phyloP scores from a whole-genome alignment of 2,888 invertebrate genomes.

The Drosophila hamatofila region DNA sequence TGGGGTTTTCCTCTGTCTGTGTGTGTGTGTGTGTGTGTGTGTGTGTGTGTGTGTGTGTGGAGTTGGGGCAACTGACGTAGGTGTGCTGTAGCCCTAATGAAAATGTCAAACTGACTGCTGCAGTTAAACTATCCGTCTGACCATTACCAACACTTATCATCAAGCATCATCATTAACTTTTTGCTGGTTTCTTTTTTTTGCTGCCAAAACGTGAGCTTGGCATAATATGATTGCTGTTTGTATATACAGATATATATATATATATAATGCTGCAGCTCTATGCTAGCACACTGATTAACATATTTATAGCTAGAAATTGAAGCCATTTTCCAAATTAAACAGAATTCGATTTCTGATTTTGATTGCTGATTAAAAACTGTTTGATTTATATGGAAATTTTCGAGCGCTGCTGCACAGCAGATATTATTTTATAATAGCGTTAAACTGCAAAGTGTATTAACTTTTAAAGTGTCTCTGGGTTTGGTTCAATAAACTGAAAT shows the following conservation, averaged over 20 bases:
- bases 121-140: conserved; percentile 33
- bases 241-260: not conserved
- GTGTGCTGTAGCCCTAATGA: conserved; percentile 31
- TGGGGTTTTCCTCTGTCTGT: not conserved
- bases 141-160: conserved; percentile 27
- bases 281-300: not conserved
- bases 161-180: conserved; percentile 11
- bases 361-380: not conserved
- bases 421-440: not conserved
- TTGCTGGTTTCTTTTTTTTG: not conserved
- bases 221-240: conserved; percentile 7
- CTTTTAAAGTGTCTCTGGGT: not conserved
- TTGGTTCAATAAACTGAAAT: not conserved
- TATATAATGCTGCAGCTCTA: not conserved
- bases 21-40: not conserved
- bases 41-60: not conserved
- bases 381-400: not conserved
- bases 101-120: conserved; percentile 55
- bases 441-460: not conserved
- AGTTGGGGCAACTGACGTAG: not conserved
- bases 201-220: conserved; percentile 14
- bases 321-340: not conserved
- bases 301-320: not conserved
- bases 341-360: not conserved
- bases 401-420: not conserved